Conservation (phyloP, 2,888 invertebrate genomes). For the Cephus nigrinus region DNA sequence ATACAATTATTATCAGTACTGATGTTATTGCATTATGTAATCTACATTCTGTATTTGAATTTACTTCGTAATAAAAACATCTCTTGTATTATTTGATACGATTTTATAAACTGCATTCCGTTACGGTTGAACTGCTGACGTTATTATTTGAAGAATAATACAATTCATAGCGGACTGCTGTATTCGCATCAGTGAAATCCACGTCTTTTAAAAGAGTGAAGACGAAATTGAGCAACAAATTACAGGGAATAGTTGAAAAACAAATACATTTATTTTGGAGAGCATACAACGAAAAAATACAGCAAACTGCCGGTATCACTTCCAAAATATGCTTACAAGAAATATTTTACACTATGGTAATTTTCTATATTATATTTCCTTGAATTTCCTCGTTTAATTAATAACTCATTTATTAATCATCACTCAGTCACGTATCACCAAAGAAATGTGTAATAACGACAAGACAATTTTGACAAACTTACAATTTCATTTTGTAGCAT, state of each 20-base stretch:
- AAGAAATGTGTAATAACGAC: conserved; percentile 25
- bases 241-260: too few relatives aligned
- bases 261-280: conserved; percentile 19
- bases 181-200: conserved; percentile 23
- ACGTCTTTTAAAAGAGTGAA: not conserved
- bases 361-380: conserved; percentile 26
- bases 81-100: not conserved
- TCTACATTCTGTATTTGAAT: not conserved
- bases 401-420: conserved; percentile 24
- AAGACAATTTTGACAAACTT: conserved; percentile 17
- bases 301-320: conserved; percentile 48
- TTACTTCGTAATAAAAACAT: conserved; percentile 16
- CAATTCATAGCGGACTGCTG: conserved; percentile 29
- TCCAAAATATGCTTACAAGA: conserved; percentile 37
- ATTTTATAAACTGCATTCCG: too few relatives aligned
- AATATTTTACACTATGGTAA: conserved; percentile 32
- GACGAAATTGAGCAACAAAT: too few relatives aligned
- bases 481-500: not conserved
- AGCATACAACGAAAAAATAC: conserved; percentile 28
- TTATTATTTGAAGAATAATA: too few relatives aligned
- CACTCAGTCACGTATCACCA: conserved; percentile 14
- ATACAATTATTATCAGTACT: too few relatives aligned
- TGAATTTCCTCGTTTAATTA: conserved; percentile 19
- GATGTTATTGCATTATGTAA: too few relatives aligned
- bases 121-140: too few relatives aligned